Conservation (phyloP, 2,797 vertebrate species). For the Rhynchotus rufescens region DNA sequence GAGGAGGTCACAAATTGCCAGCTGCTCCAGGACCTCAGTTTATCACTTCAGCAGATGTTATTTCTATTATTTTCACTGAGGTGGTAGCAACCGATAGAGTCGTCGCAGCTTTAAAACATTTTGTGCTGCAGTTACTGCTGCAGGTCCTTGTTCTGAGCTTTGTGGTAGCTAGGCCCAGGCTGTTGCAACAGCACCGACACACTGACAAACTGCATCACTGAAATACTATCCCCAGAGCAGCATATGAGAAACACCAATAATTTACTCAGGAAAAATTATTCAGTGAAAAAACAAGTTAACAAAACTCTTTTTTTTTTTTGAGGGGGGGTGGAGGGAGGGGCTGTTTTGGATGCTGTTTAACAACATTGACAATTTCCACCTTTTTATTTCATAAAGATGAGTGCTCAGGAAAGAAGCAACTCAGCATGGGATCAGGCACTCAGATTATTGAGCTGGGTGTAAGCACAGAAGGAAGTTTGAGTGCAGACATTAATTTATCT, state of each 20-base stretch:
- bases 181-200: not conserved
- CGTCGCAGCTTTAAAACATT: not conserved
- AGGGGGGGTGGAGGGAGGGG: no score
- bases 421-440: not conserved
- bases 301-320: not conserved
- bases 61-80: not conserved
- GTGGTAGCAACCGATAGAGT: not conserved
- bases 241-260: not conserved
- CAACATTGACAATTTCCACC: not conserved
- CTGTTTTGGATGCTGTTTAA: not conserved
- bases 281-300: not conserved
- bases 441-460: not conserved
- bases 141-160: not conserved
- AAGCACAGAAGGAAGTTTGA: not conserved
- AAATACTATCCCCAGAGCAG: not conserved
- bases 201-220: not conserved
- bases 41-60: slow-evolving; percentile 23
- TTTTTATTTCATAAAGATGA: not conserved
- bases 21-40: not conserved
- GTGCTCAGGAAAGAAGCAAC: not conserved
- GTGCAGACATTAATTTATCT: not conserved
- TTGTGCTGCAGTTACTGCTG: not conserved
- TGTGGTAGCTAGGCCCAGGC: not conserved
- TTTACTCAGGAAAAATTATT: not conserved
- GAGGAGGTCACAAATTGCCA: not conserved